A percentile compares a stretch with the other conserved stretches of the same genome.
These are phyloP conservation scores for Ginglymostoma cirratum DNA, from an alignment of 2,113 vertebrate species.

Conservation along the genomic window DNA sequence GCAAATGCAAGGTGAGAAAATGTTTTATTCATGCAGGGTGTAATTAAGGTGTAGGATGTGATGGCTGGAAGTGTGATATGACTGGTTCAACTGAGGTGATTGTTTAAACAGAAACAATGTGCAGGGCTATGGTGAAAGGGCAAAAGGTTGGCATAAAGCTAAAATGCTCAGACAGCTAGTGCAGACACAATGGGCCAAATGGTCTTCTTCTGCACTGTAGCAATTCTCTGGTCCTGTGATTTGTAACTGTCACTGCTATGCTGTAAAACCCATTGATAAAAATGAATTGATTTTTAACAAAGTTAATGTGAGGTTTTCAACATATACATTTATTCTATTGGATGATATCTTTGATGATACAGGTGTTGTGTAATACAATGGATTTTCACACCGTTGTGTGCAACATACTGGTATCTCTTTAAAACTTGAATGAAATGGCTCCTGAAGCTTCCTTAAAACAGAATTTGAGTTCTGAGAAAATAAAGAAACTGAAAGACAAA, in stretches of 20 bases:
- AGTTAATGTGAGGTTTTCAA: background rate
- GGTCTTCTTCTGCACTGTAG: too few species aligned
- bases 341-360: background rate
- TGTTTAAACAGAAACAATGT: too few species aligned
- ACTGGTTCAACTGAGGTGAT: too few species aligned
- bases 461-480: background rate
- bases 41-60: too few species aligned
- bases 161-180: too few species aligned
- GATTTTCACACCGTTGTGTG: background rate
- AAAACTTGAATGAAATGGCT: background rate
- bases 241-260: background rate
- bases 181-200: too few species aligned
- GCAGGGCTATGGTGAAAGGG: too few species aligned
- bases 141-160: too few species aligned
- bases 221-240: too few species aligned
- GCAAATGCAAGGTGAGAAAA: too few species aligned
- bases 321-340: background rate
- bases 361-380: background rate
- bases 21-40: too few species aligned
- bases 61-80: too few species aligned
- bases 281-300: background rate
- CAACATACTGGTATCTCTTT: background rate
- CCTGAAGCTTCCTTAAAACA: background rate
- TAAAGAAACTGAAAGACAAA: background rate
- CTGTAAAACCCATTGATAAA: background rate